Conservation (phyloP, 2,797 vertebrate genomes). For the Rousettus madagascariensis region DNA sequence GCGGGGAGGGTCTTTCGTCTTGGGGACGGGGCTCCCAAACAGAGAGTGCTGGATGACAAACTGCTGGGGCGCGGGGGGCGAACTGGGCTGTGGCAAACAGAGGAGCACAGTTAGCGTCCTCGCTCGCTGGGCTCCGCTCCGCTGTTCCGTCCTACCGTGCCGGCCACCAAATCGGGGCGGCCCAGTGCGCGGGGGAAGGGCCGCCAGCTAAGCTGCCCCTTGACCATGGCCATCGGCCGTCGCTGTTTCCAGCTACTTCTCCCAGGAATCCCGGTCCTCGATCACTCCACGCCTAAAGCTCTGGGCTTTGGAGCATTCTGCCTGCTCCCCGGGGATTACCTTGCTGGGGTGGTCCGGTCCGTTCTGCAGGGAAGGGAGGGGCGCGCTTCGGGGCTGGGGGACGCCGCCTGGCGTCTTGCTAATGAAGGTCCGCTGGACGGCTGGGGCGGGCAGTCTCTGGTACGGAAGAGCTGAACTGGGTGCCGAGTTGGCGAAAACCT, state of each 20-base stretch:
- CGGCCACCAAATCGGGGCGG: too few relatives aligned
- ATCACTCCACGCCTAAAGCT: neutral
- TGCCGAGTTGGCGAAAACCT: conserved; percentile 89
- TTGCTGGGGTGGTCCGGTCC: conserved; percentile 82
- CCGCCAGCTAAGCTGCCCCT: neutral
- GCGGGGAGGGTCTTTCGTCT: conserved; percentile 95
- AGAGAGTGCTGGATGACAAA: conserved; percentile 85
- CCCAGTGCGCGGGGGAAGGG: too few relatives aligned
- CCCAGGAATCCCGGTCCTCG: neutral
- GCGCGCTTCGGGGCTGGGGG: conserved; percentile 83
- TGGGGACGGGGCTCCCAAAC: conserved; percentile 87
- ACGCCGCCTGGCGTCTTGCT: conserved; percentile 84
- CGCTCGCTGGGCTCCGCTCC: neutral
- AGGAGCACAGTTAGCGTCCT: neutral
- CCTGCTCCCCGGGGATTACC: conserved; percentile 79
- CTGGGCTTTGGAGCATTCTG: neutral
- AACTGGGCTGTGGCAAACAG: conserved; percentile 83
- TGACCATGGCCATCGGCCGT: too few relatives aligned
- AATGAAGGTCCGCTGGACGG: conserved; percentile 86
- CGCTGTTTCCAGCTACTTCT: neutral
- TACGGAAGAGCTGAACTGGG: conserved; percentile 84
- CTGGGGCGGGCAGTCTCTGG: conserved; percentile 83
- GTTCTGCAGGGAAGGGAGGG: conserved; percentile 85
- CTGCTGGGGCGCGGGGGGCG: conserved; percentile 83
- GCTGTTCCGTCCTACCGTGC: too few relatives aligned